Conservation (phyloP, 2,113 vertebrate species). For the Spea bombifrons region DNA sequence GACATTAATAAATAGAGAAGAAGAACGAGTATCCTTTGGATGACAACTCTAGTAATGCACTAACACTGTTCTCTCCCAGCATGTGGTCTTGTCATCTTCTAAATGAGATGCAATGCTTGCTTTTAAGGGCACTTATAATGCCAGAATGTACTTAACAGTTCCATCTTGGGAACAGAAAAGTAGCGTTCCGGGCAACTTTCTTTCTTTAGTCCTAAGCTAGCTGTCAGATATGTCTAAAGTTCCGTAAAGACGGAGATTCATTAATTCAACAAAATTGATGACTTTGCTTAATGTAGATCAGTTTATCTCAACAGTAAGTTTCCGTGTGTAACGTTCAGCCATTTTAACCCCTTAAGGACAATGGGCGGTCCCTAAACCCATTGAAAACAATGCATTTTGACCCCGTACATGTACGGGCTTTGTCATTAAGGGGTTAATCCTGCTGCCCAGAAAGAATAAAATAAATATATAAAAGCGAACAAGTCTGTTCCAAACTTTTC, state of each 20-base stretch:
- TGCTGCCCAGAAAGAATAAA: too few species aligned
- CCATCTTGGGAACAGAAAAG: neutral
- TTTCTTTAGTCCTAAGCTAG: neutral
- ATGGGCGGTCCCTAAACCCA: too few species aligned
- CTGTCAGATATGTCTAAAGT: neutral
- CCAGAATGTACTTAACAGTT: neutral
- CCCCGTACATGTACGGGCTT: too few species aligned
- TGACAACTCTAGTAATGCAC: neutral
- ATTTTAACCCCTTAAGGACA: too few species aligned
- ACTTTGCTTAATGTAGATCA: slow-evolving; percentile 17
- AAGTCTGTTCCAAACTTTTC: neutral
- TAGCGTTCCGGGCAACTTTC: neutral
- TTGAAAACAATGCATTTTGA: too few species aligned
- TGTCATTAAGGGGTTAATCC: too few species aligned
- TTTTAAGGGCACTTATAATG: slow-evolving; percentile 14
- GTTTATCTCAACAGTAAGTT: neutral
- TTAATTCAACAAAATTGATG: slow-evolving; percentile 14
- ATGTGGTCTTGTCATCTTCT: neutral
- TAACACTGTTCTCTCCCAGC: neutral
- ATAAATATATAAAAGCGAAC: too few species aligned
- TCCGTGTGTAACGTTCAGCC: too few species aligned
- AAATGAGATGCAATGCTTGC: slow-evolving; percentile 18
- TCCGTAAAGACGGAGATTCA: neutral
- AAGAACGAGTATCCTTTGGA: neutral
- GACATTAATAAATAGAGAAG: neutral